Percentiles rank a stretch among this genome's conserved stretches.
Evolutionary conservation across 2,113 vertebrate genomes (phyloP).

Genomic region (Sphyrna mokarran): DNA sequence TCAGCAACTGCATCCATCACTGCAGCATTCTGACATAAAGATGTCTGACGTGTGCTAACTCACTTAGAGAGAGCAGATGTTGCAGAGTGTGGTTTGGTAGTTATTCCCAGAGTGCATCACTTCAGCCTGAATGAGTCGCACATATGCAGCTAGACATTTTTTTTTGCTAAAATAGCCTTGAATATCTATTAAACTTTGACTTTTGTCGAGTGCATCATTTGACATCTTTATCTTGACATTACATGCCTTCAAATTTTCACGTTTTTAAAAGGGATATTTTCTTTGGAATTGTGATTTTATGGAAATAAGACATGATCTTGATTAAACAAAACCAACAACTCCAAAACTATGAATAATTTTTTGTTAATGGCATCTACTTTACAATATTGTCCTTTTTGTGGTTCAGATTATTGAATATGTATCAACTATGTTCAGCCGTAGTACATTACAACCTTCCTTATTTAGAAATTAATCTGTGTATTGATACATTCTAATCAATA

Average conservation of each 20-base stretch:
- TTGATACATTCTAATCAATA: background rate
- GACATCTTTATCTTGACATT: slow-evolving; percentile 62
- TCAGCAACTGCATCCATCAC: slow-evolving; percentile 94
- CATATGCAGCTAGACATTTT: slow-evolving; percentile 81
- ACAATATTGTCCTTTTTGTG: background rate
- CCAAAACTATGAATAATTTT: background rate
- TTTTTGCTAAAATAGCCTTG: slow-evolving; percentile 73
- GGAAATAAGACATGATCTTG: background rate
- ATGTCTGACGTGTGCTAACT: slow-evolving; percentile 98
- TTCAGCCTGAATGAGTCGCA: slow-evolving; percentile 98
- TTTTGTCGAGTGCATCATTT: slow-evolving; percentile 62
- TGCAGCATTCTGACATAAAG: slow-evolving; percentile 87
- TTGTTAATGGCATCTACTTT: background rate
- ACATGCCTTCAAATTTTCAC: background rate
- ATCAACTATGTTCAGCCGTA: background rate
- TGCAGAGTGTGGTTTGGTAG: slow-evolving; percentile 84
- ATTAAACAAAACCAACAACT: background rate
- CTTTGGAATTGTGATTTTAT: background rate
- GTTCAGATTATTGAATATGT: background rate
- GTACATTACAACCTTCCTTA: background rate
- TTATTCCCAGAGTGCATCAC: slow-evolving; percentile 97
- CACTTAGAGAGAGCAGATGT: slow-evolving; percentile 99
- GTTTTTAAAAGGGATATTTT: background rate
- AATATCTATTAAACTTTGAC: slow-evolving; percentile 63
- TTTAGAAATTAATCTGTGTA: slow-evolving; percentile 5